phyloP scores from a whole-genome alignment of 1,140 invertebrate genomes.

The Drosophila mojavensis region DNA sequence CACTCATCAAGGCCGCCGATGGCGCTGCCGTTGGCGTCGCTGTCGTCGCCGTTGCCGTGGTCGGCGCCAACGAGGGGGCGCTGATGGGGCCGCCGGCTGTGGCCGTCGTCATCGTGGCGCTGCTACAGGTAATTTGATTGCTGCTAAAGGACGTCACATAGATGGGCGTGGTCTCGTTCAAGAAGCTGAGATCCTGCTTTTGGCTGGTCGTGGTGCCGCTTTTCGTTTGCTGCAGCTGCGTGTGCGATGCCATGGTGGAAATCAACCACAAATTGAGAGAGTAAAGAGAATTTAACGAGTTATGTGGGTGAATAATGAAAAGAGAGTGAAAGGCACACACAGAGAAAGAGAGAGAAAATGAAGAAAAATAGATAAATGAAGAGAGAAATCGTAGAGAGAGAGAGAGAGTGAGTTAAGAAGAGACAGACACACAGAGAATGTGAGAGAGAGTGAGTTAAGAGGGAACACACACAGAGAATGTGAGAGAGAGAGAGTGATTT shows the following conservation, averaged over 20 bases:
- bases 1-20: slow-evolving; percentile 58
- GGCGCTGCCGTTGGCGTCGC: slow-evolving; percentile 32
- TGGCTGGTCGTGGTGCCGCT: slow-evolving; percentile 84
- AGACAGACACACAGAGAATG: too few relatives aligned
- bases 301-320: too few relatives aligned
- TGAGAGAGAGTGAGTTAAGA: neutral
- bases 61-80: slow-evolving; percentile 68
- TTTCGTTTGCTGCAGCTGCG: slow-evolving; percentile 82
- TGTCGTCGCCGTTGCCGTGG: slow-evolving; percentile 57
- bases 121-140: slow-evolving; percentile 86
- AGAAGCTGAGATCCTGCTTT: slow-evolving; percentile 86
- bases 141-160: slow-evolving; percentile 91
- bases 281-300: too few relatives aligned
- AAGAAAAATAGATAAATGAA: too few relatives aligned
- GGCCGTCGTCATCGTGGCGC: slow-evolving; percentile 85
- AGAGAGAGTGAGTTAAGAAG: too few relatives aligned
- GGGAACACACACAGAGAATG: too few relatives aligned
- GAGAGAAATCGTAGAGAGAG: neutral
- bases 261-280: neutral
- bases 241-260: neutral
- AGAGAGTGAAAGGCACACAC: too few relatives aligned
- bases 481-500: too few relatives aligned
- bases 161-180: slow-evolving; percentile 86
- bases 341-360: neutral
- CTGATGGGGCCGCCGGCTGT: slow-evolving; percentile 82